Percentiles rank a stretch among this genome's conserved stretches.
Conservation (phyloP, 2,888 invertebrate species). For the Meghimatium bilineatum region DNA sequence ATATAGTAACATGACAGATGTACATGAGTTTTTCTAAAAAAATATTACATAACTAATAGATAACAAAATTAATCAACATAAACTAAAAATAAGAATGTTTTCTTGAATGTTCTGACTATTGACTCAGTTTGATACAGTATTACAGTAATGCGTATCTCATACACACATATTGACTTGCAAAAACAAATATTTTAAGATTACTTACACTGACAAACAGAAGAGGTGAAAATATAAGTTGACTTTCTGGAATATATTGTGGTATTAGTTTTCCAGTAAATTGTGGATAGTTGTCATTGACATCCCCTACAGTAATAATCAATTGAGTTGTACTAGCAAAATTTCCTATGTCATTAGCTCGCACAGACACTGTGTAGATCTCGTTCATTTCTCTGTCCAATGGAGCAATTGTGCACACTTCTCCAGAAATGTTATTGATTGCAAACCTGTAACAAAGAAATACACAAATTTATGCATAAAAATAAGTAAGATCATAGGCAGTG, state of each 20-base stretch:
- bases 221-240: not conserved
- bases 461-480: no score
- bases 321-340: conserved; percentile 23
- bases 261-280: not conserved
- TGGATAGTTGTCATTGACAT: conserved; percentile 24
- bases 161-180: no score
- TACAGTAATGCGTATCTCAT: no score
- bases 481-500: no score
- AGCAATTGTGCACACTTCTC: conserved; percentile 14
- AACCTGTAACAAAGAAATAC: conserved; percentile 15
- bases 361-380: conserved; percentile 24
- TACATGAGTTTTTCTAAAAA: not conserved
- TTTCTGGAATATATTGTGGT: not conserved
- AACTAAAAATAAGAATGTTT: no score
- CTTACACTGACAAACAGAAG: conserved; percentile 1
- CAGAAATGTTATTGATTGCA: conserved; percentile 2
- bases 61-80: no score
- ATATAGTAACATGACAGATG: not conserved
- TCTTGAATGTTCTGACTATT: no score
- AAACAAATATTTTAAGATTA: no score
- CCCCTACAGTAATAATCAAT: conserved; percentile 11
- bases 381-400: conserved; percentile 29
- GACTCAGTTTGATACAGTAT: no score
- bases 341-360: conserved; percentile 25
- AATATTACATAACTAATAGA: not conserved